Evolutionary conservation across 2,888 invertebrate genomes (phyloP).

Genomic region (Cataglyphis cursor): DNA sequence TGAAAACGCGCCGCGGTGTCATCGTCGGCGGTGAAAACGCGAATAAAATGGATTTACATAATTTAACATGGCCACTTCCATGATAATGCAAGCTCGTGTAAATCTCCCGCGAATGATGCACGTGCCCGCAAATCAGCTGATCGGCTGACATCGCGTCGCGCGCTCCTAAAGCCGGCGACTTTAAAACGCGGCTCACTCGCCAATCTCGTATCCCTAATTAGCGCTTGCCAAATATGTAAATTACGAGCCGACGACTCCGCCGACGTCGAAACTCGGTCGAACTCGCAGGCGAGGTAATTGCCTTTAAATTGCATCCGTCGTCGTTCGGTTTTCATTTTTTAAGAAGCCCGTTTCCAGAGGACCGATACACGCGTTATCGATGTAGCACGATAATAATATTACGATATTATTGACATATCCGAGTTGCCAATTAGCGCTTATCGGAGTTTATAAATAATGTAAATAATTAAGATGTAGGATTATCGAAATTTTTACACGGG

Average conservation of each 20-base stretch:
- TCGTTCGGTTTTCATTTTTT: neutral
- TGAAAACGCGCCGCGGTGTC: constrained; percentile 68
- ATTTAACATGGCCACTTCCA: constrained; percentile 57
- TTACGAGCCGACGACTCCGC: constrained; percentile 3
- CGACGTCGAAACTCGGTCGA: constrained; percentile 7
- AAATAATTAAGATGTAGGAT: constrained; percentile 12
- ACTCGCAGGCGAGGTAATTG: constrained; percentile 19
- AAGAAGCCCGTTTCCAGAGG: neutral
- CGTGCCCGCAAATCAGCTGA: neutral
- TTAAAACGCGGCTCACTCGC: neutral
- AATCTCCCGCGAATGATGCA: constrained; percentile 27
- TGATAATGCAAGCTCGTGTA: constrained; percentile 23
- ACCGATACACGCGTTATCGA: neutral
- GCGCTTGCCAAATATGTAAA: constrained; percentile 45
- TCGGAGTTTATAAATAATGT: constrained; percentile 17
- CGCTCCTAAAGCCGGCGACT: neutral
- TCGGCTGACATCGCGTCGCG: neutral
- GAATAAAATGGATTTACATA: constrained; percentile 73
- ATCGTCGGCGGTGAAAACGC: constrained; percentile 67
- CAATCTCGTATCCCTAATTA: constrained; percentile 46
- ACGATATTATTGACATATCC: constrained; percentile 25
- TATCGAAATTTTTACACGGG: neutral
- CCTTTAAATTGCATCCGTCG: constrained; percentile 6
- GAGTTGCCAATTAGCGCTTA: constrained; percentile 11
- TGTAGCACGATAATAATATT: constrained; percentile 13